Evolutionary conservation across 2,888 invertebrate species (phyloP).

Genomic region (Agrypnus murinus): DNA sequence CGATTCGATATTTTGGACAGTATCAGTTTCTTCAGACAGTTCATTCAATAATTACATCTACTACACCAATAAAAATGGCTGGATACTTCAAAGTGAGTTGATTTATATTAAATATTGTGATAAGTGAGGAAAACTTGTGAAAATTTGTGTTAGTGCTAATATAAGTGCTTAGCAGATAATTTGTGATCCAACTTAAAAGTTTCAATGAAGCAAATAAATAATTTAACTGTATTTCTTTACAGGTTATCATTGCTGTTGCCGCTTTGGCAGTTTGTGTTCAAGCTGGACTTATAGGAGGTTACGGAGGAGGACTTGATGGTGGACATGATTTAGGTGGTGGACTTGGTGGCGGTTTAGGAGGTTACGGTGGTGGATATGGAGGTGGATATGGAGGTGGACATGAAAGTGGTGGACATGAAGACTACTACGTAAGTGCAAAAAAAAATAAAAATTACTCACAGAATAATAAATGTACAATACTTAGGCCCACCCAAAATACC

Average conservation of each 20-base stretch:
- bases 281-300: slow-evolving; percentile 51
- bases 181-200: no score
- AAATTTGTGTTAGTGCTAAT: no score
- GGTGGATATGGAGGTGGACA: slow-evolving; percentile 46
- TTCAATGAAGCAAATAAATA: not conserved
- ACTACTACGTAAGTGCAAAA: slow-evolving; percentile 52
- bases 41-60: slow-evolving; percentile 11
- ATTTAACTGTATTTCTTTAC: no score
- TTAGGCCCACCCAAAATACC: slow-evolving; percentile 76
- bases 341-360: slow-evolving; percentile 59
- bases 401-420: slow-evolving; percentile 47
- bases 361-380: slow-evolving; percentile 61
- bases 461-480: slow-evolving; percentile 46
- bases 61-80: slow-evolving; percentile 31
- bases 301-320: slow-evolving; percentile 51
- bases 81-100: slow-evolving; percentile 48
- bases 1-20: slow-evolving; percentile 41
- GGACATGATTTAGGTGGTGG: slow-evolving; percentile 61
- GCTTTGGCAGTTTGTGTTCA: slow-evolving; percentile 54
- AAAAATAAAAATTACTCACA: not conserved
- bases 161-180: no score
- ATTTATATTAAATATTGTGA: not conserved
- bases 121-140: not conserved
- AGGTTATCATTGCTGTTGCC: slow-evolving; percentile 60
- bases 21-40: slow-evolving; percentile 46